Conservation (phyloP, 1,140 invertebrate species). For the Oreohelix idahoensis region DNA sequence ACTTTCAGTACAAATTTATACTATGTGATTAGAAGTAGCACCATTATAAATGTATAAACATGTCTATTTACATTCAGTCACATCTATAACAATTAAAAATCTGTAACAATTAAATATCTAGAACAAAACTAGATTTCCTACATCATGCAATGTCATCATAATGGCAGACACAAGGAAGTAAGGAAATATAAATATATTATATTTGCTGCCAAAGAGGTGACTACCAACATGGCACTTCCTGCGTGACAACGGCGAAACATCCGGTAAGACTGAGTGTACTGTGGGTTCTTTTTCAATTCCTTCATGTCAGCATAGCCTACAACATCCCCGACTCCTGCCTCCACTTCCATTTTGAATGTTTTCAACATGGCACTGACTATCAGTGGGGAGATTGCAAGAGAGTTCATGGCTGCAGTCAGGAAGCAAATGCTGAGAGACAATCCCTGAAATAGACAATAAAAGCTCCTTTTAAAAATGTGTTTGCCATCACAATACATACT, state of each 20-base stretch:
- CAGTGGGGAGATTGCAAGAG: constrained; percentile 41
- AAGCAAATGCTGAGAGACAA: constrained; percentile 35
- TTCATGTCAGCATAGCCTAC: constrained; percentile 46
- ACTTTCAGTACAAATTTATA: no score
- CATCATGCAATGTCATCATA: not conserved
- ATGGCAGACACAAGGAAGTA: not conserved
- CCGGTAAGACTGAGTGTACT: constrained; percentile 36
- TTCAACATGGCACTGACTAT: constrained; percentile 48
- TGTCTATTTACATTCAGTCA: no score
- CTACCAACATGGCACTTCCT: constrained; percentile 36
- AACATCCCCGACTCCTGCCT: constrained; percentile 46
- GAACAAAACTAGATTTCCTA: not conserved
- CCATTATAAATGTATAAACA: no score
- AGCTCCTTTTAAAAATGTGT: not conserved
- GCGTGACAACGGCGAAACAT: constrained; percentile 45
- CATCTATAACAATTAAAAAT: no score
- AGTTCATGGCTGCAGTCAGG: constrained; percentile 42
- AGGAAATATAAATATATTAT: constrained; percentile 38
- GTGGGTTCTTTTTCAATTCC: constrained; percentile 43
- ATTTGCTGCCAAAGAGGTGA: constrained; percentile 38
- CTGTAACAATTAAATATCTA: not conserved
- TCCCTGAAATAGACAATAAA: constrained; percentile 33
- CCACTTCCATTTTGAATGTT: constrained; percentile 49
- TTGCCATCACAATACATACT: no score
- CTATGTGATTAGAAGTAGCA: no score